Base-by-base conservation (phyloP, 2,797 vertebrate genomes). In the Novumbra hubbsi region DNA sequence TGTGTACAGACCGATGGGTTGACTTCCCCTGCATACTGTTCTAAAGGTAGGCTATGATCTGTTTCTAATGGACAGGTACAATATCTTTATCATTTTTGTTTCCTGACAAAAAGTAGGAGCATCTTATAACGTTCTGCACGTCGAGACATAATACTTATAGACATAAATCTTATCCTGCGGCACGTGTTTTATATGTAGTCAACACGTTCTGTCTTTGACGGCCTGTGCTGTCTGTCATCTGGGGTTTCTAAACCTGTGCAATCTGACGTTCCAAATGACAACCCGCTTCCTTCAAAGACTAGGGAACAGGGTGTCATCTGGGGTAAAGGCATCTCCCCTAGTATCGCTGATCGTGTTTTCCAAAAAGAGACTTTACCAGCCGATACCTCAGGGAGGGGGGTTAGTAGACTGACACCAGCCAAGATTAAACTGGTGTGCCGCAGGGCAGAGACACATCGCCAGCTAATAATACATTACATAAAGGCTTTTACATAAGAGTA, bases 381-480 rank as follows among this genome's bases (percentile, higher is more conserved):
- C 81, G 84, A 84, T 84, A 87, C 78, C 81, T 74, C 75, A 57
- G 71, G 15, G 77, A 74, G 71, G 50, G 76, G 78, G 83, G 71
- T 85, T 76, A 79, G 80, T 76, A 81, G 74, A 72, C 77, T 85
- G 79, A 85, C 77, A 80, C 74, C 75, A 32, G 63, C 76, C 49
- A 57, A 82, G 68, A 80, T 77, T 82, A 76, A 84, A 83, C 83
- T 79, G 81, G 77, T 73, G 78, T 73, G 74, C 60, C 16, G 55
- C 57, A 19, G 72, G 86, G 78, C 73, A 78, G 24, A 81, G 79
- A 76, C 41, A 57, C 72, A 16, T 52, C 16, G 16, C 48, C 30
- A 14, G 77, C 63, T 82, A 86, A 88, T 83, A 90, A 80, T 81
- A 73, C 68, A 81, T 86, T 76, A 55, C 55, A 73, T 80, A 80